A percentile compares a stretch with the other conserved stretches of the same genome.
Evolutionary conservation across 2,888 invertebrate species (phyloP).

Genomic region (Aspidiotus rigidus): DNA sequence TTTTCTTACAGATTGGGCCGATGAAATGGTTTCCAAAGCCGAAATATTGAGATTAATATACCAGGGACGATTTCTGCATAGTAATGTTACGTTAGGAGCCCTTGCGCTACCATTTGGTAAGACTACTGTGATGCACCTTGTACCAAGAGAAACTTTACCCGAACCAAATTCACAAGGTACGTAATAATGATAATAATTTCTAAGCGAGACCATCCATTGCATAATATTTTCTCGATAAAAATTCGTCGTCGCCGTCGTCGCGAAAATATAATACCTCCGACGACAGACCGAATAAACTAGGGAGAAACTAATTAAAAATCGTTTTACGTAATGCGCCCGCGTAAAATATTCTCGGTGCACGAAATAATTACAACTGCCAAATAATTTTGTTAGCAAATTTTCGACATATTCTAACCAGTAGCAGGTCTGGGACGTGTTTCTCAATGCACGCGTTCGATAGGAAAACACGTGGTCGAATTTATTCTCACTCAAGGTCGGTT

Average conservation of each 20-base stretch:
- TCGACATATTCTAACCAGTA: too few relatives aligned
- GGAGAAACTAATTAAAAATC: too few relatives aligned
- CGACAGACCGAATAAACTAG: neutral
- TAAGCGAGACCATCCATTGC: neutral
- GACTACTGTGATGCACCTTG: conserved; percentile 99
- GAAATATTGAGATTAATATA: conserved; percentile 98
- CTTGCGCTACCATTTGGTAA: conserved; percentile 93
- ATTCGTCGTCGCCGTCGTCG: neutral
- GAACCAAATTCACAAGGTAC: conserved; percentile 96
- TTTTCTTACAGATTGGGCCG: conserved; percentile 75
- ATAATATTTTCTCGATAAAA: neutral
- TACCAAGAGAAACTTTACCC: conserved; percentile 96
- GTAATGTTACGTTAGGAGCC: conserved; percentile 96
- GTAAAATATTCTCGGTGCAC: too few relatives aligned
- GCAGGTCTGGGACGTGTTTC: too few relatives aligned
- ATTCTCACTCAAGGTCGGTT: too few relatives aligned
- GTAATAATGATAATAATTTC: conserved; percentile 32
- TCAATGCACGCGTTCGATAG: too few relatives aligned
- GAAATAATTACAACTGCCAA: too few relatives aligned
- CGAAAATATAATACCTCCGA: neutral
- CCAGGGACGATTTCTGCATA: conserved; percentile 98
- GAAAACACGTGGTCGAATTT: too few relatives aligned
- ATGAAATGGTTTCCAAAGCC: conserved; percentile 89
- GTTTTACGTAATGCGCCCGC: too few relatives aligned
- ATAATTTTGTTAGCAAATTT: too few relatives aligned